Conservation (phyloP, 2,113 vertebrate genomes). For the Sus scrofa region DNA sequence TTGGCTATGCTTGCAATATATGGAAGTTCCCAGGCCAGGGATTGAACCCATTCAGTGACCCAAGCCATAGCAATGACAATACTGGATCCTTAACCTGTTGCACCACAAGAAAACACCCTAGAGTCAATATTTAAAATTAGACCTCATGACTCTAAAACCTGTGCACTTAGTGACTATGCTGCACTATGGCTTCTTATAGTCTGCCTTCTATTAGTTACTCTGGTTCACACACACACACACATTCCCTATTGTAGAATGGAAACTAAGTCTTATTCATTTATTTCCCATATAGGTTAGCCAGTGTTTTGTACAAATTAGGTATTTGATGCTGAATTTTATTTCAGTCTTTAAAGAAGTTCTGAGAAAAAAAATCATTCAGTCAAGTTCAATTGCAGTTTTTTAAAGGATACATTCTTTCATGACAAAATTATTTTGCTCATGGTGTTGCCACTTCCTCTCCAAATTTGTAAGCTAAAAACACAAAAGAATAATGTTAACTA, state of each 20-base stretch:
- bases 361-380: not conserved
- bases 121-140: constrained; percentile 57
- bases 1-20: no score
- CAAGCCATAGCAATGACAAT: no score
- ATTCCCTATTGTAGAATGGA: not conserved
- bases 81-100: no score
- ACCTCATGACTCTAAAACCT: not conserved
- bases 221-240: not conserved
- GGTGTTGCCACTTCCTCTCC: constrained; percentile 98
- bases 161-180: not conserved
- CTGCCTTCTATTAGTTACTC: not conserved
- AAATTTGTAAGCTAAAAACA: constrained; percentile 94
- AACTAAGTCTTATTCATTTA: constrained; percentile 42
- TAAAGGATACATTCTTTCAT: constrained; percentile 99
- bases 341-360: constrained; percentile 46
- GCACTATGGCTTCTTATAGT: not conserved
- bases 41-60: no score
- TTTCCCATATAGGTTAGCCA: not conserved
- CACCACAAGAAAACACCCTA: not conserved
- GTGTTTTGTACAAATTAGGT: constrained; percentile 42
- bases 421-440: constrained; percentile 98
- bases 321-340: constrained; percentile 26
- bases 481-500: constrained; percentile 74
- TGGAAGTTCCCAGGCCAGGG: no score
- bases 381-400: constrained; percentile 69